Percentiles rank a stretch among this genome's conserved stretches.
Conservation (phyloP, 2,888 invertebrate genomes). For the Lamproptera curius region DNA sequence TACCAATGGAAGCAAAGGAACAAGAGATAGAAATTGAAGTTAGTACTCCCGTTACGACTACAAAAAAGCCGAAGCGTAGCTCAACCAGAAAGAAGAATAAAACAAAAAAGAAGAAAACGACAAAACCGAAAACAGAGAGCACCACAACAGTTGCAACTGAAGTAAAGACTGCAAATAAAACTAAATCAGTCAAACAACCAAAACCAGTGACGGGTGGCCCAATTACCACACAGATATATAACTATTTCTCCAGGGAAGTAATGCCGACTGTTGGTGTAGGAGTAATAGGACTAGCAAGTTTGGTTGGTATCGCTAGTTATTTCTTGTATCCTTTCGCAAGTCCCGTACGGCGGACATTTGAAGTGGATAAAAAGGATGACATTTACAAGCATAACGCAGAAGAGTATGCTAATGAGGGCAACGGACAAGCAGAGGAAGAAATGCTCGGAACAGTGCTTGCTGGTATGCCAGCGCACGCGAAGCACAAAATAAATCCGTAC, state of each 20-base stretch:
- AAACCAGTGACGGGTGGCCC: constrained; percentile 69
- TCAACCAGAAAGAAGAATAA: constrained; percentile 75
- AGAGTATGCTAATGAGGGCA: constrained; percentile 81
- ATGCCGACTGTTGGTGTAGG: constrained; percentile 90
- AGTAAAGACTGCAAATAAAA: constrained; percentile 76
- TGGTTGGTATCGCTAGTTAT: constrained; percentile 86
- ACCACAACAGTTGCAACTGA: constrained; percentile 51
- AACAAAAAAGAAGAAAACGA: constrained; percentile 78
- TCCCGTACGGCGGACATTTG: constrained; percentile 81
- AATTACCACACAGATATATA: constrained; percentile 85
- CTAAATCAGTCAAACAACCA: constrained; percentile 64
- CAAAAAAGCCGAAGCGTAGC: constrained; percentile 68
- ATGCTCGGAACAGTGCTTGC: constrained; percentile 86
- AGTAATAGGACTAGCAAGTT: constrained; percentile 84
- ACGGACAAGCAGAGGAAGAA: constrained; percentile 87
- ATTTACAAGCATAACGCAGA: constrained; percentile 83
- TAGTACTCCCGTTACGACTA: constrained; percentile 63
- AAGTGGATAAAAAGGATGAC: constrained; percentile 80
- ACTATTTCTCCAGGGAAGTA: constrained; percentile 86
- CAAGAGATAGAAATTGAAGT: constrained; percentile 72
- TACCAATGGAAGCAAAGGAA: constrained; percentile 69
- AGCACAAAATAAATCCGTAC: constrained; percentile 67
- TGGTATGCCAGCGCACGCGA: constrained; percentile 79
- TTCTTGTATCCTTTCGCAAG: constrained; percentile 86
- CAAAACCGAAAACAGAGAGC: constrained; percentile 54